phyloP scores from a whole-genome alignment of 2,113 vertebrate genomes.

The Rhinolophus ferrumequinum region DNA sequence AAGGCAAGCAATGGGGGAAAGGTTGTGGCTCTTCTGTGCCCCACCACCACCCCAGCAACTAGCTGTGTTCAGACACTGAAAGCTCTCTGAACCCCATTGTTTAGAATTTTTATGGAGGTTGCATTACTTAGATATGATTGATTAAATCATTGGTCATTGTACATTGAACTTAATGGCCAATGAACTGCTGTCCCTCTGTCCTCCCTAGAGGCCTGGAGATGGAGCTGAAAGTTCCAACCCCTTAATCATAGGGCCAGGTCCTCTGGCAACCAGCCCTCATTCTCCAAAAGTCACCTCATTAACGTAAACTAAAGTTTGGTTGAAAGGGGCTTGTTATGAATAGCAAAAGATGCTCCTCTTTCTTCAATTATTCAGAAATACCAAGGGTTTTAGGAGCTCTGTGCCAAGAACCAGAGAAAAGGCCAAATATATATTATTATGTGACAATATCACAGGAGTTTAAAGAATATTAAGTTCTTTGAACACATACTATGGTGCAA shows the following conservation, averaged over 20 bases:
- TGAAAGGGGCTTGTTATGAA: neutral
- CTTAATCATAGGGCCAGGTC: neutral
- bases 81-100: neutral
- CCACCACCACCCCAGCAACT: neutral
- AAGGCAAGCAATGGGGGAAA: neutral
- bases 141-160: neutral
- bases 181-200: neutral
- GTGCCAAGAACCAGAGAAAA: neutral
- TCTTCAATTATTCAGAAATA: neutral
- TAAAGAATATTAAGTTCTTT: neutral
- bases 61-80: neutral
- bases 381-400: neutral
- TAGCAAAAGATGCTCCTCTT: neutral
- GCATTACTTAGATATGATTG: neutral
- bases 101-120: neutral
- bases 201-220: neutral
- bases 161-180: neutral
- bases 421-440: neutral
- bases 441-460: neutral
- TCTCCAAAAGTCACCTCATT: neutral
- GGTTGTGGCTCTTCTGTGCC: neutral
- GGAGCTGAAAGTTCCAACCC: neutral
- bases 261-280: neutral
- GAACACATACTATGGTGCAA: neutral
- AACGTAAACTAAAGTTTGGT: neutral